Conservation (phyloP, 1,140 invertebrate species). For the Drosophila ercepeae region DNA sequence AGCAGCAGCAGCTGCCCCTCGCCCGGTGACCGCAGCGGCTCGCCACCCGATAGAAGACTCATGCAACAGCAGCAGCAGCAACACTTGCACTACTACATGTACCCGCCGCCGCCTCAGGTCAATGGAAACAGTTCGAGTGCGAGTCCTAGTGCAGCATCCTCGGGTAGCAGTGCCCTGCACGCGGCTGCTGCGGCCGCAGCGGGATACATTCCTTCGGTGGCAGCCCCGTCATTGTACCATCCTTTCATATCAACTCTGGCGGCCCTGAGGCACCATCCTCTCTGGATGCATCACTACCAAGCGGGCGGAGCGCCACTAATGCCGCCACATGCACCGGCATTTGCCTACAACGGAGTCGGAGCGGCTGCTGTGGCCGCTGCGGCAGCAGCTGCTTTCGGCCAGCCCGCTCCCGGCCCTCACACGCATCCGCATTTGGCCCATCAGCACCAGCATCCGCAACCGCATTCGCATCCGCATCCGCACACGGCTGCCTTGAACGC, state of each 20-base stretch:
- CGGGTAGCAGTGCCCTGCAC: slow-evolving; percentile 45
- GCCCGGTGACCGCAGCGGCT: slow-evolving; percentile 60
- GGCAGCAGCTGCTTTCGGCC: slow-evolving; percentile 65
- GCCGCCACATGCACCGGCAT: slow-evolving; percentile 52
- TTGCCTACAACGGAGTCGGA: slow-evolving; percentile 74
- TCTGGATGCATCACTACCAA: slow-evolving; percentile 85
- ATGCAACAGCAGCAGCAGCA: slow-evolving; percentile 51
- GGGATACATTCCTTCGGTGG: slow-evolving; percentile 79
- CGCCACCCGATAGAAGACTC: slow-evolving; percentile 65
- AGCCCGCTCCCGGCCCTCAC: slow-evolving; percentile 42
- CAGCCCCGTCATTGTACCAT: slow-evolving; percentile 68
- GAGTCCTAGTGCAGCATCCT: slow-evolving; percentile 34
- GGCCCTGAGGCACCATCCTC: slow-evolving; percentile 80
- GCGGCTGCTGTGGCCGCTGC: slow-evolving; percentile 70
- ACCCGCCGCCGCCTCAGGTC: slow-evolving; percentile 59
- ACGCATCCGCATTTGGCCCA: slow-evolving; percentile 58
- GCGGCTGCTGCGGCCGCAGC: slow-evolving; percentile 68
- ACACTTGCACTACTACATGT: slow-evolving; percentile 78
- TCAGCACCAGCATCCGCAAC: slow-evolving; percentile 56
- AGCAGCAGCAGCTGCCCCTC: slow-evolving; percentile 71
- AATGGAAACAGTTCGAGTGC: slow-evolving; percentile 54
- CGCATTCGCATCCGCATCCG: slow-evolving; percentile 51
- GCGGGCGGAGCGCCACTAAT: slow-evolving; percentile 79
- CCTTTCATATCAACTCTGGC: slow-evolving; percentile 84
- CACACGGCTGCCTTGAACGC: slow-evolving; percentile 50